phyloP scores from a whole-genome alignment of 2,888 invertebrate species.

The Antitype chi region DNA sequence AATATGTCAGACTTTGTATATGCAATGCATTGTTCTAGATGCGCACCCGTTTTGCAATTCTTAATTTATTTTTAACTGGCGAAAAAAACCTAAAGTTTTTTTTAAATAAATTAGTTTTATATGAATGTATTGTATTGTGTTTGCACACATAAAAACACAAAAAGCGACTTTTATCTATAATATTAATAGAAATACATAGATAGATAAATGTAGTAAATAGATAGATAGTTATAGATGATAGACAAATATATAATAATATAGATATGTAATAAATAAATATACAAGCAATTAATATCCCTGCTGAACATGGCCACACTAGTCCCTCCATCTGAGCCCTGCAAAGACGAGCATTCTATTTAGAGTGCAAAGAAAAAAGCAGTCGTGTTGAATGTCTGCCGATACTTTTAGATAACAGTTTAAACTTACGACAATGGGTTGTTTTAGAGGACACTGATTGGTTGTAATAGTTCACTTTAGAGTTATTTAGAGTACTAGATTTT shows the following conservation, averaged over 20 bases:
- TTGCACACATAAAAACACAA: too few relatives aligned
- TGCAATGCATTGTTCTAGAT: neutral
- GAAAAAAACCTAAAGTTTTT: neutral
- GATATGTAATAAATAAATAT: neutral
- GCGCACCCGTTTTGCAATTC: neutral
- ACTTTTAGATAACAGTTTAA: conserved; percentile 49
- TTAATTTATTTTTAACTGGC: neutral
- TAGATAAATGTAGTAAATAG: neutral
- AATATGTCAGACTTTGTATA: neutral
- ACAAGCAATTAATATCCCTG: neutral
- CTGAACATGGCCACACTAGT: conserved; percentile 35
- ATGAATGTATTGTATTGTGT: too few relatives aligned
- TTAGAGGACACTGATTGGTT: neutral
- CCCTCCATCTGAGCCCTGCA: conserved; percentile 47
- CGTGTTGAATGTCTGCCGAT: conserved; percentile 53
- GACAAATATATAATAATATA: too few relatives aligned
- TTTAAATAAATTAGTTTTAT: too few relatives aligned
- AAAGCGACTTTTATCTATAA: too few relatives aligned
- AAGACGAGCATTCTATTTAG: conserved; percentile 50
- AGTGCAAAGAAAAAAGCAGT: conserved; percentile 47
- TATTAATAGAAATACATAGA: too few relatives aligned
- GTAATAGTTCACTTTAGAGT: neutral
- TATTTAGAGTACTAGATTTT: neutral
- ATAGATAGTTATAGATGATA: too few relatives aligned
- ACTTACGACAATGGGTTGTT: conserved; percentile 12